Conservation (phyloP, 2,888 invertebrate species). For the Lumbricus terrestris region DNA sequence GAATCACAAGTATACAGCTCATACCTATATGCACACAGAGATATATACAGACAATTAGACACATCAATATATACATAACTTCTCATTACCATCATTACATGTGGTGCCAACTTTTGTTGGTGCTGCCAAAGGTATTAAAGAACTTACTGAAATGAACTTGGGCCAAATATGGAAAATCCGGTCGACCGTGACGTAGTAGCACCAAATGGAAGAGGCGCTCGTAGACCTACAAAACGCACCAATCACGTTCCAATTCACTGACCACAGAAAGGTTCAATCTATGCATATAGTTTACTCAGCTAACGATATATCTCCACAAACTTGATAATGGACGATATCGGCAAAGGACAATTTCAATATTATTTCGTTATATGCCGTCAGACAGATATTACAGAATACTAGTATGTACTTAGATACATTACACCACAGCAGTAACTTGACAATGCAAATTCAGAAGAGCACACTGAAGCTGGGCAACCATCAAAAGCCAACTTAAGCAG, state of each 20-base stretch:
- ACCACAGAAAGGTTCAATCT: neutral
- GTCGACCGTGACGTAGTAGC: neutral
- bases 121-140: neutral
- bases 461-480: too few species aligned
- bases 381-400: neutral
- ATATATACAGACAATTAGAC: neutral
- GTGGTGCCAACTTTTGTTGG: neutral
- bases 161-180: neutral
- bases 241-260: neutral
- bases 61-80: neutral
- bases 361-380: neutral
- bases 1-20: neutral
- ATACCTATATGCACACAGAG: neutral
- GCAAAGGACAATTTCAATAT: neutral
- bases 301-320: neutral
- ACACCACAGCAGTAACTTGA: too few species aligned
- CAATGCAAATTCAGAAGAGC: too few species aligned
- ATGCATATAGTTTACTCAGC: neutral
- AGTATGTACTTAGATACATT: neutral
- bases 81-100: neutral
- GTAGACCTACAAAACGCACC: neutral
- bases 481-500: too few species aligned
- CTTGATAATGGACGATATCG: neutral
- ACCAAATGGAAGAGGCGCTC: constrained; percentile 25
- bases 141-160: constrained; percentile 5